Conservation (phyloP, 2,113 vertebrate genomes). For the Rhea americana region DNA sequence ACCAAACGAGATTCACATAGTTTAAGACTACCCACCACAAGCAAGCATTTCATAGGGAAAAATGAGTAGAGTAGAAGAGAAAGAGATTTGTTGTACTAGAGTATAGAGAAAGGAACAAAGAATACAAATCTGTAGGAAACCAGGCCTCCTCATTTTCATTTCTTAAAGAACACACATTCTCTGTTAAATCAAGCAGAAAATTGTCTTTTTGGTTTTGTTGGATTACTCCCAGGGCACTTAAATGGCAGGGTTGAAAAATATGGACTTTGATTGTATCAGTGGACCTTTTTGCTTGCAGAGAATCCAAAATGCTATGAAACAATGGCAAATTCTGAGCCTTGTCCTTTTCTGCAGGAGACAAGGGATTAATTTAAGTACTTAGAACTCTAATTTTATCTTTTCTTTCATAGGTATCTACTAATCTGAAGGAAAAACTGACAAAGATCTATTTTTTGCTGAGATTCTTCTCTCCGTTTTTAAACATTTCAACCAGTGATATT, state of each 20-base stretch:
- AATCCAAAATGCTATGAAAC: neutral
- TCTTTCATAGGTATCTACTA: neutral
- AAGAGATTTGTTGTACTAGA: slow-evolving; percentile 25
- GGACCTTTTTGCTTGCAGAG: slow-evolving; percentile 8
- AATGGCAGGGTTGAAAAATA: slow-evolving; percentile 41
- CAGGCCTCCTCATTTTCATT: slow-evolving; percentile 52
- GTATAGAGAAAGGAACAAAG: slow-evolving; percentile 16
- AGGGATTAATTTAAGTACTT: neutral
- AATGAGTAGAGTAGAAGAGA: neutral
- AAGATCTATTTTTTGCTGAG: neutral
- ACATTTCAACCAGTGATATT: neutral
- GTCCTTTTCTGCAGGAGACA: slow-evolving; percentile 14
- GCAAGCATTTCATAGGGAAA: neutral
- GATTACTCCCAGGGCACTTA: slow-evolving; percentile 35
- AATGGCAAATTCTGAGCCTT: neutral
- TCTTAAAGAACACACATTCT: slow-evolving; percentile 35
- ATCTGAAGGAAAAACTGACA: neutral
- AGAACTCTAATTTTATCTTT: neutral
- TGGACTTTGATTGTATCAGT: slow-evolving; percentile 9
- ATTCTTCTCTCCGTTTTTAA: neutral
- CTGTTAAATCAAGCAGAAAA: slow-evolving; percentile 58
- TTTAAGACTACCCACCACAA: neutral
- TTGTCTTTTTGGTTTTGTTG: slow-evolving; percentile 54
- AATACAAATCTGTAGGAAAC: slow-evolving; percentile 40
- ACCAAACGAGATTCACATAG: neutral